A percentile compares a stretch with the other conserved stretches of the same genome.
Conservation (phyloP, 2,113 vertebrate species). For the Scomber japonicus region DNA sequence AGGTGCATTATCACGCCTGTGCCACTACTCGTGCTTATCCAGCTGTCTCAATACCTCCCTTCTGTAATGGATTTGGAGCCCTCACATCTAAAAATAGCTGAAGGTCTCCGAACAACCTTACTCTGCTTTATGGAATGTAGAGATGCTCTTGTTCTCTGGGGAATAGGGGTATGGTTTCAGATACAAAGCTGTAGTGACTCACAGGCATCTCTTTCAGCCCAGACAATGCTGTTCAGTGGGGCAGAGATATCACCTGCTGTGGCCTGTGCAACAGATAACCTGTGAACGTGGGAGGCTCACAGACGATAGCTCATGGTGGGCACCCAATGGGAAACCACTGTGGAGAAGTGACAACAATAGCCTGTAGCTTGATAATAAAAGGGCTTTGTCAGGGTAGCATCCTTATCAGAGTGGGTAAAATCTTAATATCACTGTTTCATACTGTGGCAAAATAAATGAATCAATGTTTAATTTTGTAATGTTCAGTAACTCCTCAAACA, state of each 20-base stretch:
- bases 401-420: constrained; percentile 10
- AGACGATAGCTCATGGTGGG: constrained; percentile 52
- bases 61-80: constrained; percentile 77
- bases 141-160: constrained; percentile 63
- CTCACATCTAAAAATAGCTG: constrained; percentile 77
- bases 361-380: constrained; percentile 32
- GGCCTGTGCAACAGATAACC: constrained; percentile 73
- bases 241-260: constrained; percentile 73
- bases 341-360: constrained; percentile 36
- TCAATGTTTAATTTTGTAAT: constrained; percentile 46
- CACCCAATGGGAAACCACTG: constrained; percentile 38
- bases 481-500: constrained; percentile 13
- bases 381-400: not conserved
- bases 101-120: constrained; percentile 71
- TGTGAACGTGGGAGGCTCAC: constrained; percentile 68
- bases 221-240: constrained; percentile 73
- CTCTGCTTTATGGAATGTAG: constrained; percentile 64
- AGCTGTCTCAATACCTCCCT: constrained; percentile 71
- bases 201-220: constrained; percentile 69
- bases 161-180: constrained; percentile 61
- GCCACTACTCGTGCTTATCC: constrained; percentile 73
- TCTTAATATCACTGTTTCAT: not conserved
- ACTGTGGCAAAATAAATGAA: constrained; percentile 25
- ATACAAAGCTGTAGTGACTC: constrained; percentile 75
- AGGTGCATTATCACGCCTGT: constrained; percentile 73